Base-by-base conservation (phyloP, 2,797 vertebrate genomes). In the Poecilia velifera region DNA sequence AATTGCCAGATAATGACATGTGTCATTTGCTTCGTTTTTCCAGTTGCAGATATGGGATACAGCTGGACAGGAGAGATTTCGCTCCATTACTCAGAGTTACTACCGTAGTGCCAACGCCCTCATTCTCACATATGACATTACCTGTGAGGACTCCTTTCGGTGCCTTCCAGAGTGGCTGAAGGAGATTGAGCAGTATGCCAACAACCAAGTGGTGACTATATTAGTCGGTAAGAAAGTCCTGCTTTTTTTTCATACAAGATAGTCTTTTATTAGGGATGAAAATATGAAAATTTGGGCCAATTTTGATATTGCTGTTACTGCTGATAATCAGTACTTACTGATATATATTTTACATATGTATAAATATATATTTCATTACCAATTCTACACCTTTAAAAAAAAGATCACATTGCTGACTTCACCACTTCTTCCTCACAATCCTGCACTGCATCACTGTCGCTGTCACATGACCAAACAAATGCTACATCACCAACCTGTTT, bases 1-100 rank as follows among this genome's bases (percentile, higher is more conserved):
- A 12, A 0, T 20, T 62, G 2, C 53, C 73, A 34, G 4, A 62
- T 57, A 39, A 28, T 28, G 39, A 14, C 74, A 78, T 4, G 78
- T 57, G 76, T 82, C 14, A 31, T 68, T 74, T 81, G 2, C 80
- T 51, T 0, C 79, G 8, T 87, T 89, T 64, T 85, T 85, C 47
- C 90, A 99, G 98, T 97, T 99, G 91, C 98, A 99, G 96, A 99
- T 99, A 94, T 99, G 98, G 98, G 98, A 99, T 96, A 99, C 98
- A 0, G 98, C 98, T 0, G 98, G 98, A 62, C 98, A 99, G 84
- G 98, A 99, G 93, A 96, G 98, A 84, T 99, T 99, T 94, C 97
- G 98, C n/a, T 99, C 98, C 91, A 99, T 99, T 88, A 99, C 98
- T 34, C 98, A 99, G 96, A 99, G 98, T 90, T 99, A 99, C 92